A percentile compares a stretch with the other conserved stretches of the same genome.
These are phyloP conservation scores for Drosophila orosa DNA, from an alignment of 1,140 invertebrate genomes.

Conservation along the genomic window DNA sequence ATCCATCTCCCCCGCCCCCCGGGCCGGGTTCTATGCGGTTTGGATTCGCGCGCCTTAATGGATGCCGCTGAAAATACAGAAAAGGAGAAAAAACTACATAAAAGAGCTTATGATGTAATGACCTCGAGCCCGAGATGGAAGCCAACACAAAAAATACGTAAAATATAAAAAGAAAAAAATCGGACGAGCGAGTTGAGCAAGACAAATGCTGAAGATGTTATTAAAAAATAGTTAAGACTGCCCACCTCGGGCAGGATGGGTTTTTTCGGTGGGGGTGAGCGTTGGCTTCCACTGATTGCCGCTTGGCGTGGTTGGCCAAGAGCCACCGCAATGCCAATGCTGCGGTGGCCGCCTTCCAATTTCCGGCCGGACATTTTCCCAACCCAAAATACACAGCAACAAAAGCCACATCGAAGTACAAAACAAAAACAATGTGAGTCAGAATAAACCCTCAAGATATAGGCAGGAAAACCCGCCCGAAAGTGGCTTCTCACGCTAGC, in stretches of 20 bases:
- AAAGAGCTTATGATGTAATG: slow-evolving; percentile 83
- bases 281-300: slow-evolving; percentile 40
- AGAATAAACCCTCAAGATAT: slow-evolving; percentile 6
- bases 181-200: slow-evolving; percentile 70
- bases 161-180: slow-evolving; percentile 39
- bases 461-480: slow-evolving; percentile 40
- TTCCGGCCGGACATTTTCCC: slow-evolving; percentile 51
- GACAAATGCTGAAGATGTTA: slow-evolving; percentile 83
- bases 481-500: slow-evolving; percentile 64
- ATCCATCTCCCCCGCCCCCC: neutral
- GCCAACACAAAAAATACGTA: slow-evolving; percentile 14
- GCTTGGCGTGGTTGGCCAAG: slow-evolving; percentile 49
- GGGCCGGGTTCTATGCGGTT: slow-evolving; percentile 50
- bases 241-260: slow-evolving; percentile 23
- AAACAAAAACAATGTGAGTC: neutral
- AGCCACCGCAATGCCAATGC: slow-evolving; percentile 50
- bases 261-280: neutral
- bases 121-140: slow-evolving; percentile 57
- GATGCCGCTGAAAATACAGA: slow-evolving; percentile 50
- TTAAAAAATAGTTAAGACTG: slow-evolving; percentile 80
- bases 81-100: slow-evolving; percentile 29
- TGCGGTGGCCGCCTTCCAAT: slow-evolving; percentile 53
- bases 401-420: neutral
- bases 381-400: neutral
- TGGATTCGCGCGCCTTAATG: slow-evolving; percentile 79